Conservation (phyloP, 1,140 invertebrate genomes). For the Ericerus pela region DNA sequence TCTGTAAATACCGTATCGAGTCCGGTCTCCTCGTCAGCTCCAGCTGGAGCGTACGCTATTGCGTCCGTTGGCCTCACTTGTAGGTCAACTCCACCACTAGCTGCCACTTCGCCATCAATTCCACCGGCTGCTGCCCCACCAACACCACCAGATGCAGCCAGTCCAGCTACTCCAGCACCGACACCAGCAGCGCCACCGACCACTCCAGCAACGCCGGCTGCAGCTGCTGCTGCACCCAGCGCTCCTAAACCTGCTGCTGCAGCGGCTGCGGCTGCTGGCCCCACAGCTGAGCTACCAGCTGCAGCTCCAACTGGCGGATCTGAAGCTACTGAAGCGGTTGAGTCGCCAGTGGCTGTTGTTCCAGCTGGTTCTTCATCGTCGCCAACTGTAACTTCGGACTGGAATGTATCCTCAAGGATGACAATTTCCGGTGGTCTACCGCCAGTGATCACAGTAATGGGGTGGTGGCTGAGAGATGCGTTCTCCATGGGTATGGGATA, state of each 20-base stretch:
- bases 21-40: background rate
- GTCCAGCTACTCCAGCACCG: background rate
- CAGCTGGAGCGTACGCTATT: background rate
- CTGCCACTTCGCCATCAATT: background rate
- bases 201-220: constrained; percentile 6
- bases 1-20: background rate
- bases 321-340: constrained; percentile 10
- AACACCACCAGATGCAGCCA: background rate
- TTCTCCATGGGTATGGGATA: constrained; percentile 1
- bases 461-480: background rate
- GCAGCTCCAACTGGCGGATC: constrained; percentile 14
- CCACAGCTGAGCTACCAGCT: constrained; percentile 7
- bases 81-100: background rate
- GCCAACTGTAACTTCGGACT: background rate
- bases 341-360: background rate
- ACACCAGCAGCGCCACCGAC: background rate
- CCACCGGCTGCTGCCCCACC: background rate
- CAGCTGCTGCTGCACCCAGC: background rate
- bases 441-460: background rate
- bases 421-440: constrained; percentile 1
- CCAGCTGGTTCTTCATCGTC: background rate
- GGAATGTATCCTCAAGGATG: background rate
- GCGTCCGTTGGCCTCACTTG: background rate
- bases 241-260: background rate
- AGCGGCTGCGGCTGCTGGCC: background rate